Evolutionary conservation across 2,113 vertebrate genomes (phyloP), one percentile per base, ranked within the genome.

Genomic region (Channa argus): DNA sequence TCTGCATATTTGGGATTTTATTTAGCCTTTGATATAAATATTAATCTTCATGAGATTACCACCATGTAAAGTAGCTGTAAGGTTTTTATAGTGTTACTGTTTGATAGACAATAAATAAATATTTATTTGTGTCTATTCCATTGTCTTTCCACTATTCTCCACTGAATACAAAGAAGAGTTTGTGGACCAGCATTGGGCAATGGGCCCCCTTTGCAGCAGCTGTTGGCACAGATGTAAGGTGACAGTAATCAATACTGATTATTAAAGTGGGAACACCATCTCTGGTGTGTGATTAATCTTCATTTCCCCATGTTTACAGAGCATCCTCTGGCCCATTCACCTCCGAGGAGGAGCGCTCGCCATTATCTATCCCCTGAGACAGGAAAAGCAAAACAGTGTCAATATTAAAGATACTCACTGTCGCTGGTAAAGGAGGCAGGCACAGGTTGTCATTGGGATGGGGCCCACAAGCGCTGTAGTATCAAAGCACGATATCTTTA

Each of bases 171-270:
- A 24, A 24, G 24, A 24, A 24, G 24, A 24, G 24, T 24, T 24
- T 24, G 24, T 24, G 24, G 82, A 86, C 80, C 81, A 62, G 86
- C 87, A 84, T 55, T 39, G 79, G 86, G 89, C 80, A 53, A 77
- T 74, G 24, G 77, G 46, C 63, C 83, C 77, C 79, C 61, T 77
- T 63, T 36, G 0, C 89, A 86, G 85, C 92, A 93, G 88, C 89
- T 93, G 92, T 90, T 89, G 86, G 77, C 84, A 83, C 92, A 93
- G 91, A 92, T 92, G 90, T 86, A 92, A 91, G 90, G 90, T 91
- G 92, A 92, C 91, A 93, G 90, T 91, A 93, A 93, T 93, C 92
- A 93, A 93, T 93, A 92, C 89, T 90, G 92, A 93, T 93, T 93
- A 93, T 92, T 91, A 93, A 92, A 93, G 90, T 90, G 90, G 92